These are phyloP conservation scores for Alca torda DNA, from an alignment of 2,797 vertebrate genomes.

Conservation along the genomic window DNA sequence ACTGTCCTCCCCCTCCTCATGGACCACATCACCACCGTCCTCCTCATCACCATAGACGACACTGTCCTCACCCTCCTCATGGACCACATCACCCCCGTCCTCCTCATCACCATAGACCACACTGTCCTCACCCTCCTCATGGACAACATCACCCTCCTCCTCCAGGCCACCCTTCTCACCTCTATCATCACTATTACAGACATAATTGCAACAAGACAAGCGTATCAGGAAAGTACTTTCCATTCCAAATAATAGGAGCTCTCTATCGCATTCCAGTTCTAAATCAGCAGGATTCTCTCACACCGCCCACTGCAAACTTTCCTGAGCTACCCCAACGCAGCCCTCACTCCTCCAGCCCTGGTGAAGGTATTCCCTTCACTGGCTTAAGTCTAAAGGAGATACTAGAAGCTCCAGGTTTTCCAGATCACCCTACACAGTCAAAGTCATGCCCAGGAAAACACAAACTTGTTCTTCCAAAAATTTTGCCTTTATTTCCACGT, in stretches of 20 bases:
- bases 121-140: not conserved
- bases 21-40: not conserved
- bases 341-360: not conserved
- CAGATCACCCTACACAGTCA: conserved; percentile 30
- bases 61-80: not conserved
- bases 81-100: not conserved
- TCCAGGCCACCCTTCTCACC: not conserved
- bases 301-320: conserved; percentile 65
- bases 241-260: conserved; percentile 2
- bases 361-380: not conserved
- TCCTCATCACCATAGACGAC: not conserved
- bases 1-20: not conserved
- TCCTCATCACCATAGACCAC: not conserved
- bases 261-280: conserved; percentile 58
- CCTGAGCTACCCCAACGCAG: not conserved
- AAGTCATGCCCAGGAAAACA: conserved; percentile 67
- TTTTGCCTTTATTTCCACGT: conserved; percentile 65
- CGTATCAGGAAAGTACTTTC: not conserved
- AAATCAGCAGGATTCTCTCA: conserved; percentile 54
- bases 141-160: not conserved
- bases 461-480: not conserved
- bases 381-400: not conserved
- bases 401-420: conserved; percentile 30
- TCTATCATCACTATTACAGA: not conserved
- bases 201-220: not conserved